A percentile compares a stretch with the other conserved stretches of the same genome.
Evolutionary conservation across 2,113 vertebrate genomes (phyloP).

Genomic region (Peucedramus taeniatus): DNA sequence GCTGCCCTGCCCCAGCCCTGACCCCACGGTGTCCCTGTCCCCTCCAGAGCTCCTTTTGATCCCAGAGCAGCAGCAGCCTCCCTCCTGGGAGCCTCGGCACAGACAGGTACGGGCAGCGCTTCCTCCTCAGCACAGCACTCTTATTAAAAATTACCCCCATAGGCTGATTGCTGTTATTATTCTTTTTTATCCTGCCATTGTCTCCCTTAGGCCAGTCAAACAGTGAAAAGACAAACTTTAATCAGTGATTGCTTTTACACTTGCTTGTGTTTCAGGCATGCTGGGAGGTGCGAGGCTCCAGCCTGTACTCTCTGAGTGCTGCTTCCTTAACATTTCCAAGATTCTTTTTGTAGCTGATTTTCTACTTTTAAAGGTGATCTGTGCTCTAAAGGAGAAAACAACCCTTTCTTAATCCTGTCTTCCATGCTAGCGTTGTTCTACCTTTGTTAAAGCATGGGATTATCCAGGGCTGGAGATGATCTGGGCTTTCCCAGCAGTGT

Average conservation of each 20-base stretch:
- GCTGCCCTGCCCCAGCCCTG: neutral
- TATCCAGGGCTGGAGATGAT: neutral
- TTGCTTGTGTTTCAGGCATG: neutral
- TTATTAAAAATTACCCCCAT: slow-evolving; percentile 25
- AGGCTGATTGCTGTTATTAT: slow-evolving; percentile 24
- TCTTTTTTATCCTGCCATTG: slow-evolving; percentile 17
- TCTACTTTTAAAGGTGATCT: neutral
- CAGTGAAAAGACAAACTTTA: neutral
- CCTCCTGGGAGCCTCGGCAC: neutral
- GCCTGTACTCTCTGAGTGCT: neutral
- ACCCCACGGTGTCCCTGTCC: neutral
- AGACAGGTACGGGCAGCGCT: neutral
- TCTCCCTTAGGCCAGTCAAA: slow-evolving; percentile 30
- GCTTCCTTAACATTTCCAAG: neutral
- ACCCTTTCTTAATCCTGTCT: neutral
- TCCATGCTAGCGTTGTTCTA: neutral
- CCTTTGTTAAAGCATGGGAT: neutral
- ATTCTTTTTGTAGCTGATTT: neutral
- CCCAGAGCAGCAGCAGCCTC: neutral
- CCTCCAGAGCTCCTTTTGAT: neutral
- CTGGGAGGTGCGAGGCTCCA: neutral
- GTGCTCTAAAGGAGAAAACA: neutral
- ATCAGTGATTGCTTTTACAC: slow-evolving; percentile 21
- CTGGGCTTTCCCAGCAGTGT: neutral
- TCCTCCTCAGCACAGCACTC: neutral